Evolutionary conservation across 2,797 vertebrate species (phyloP), one percentile per base, ranked within the genome.

Genomic region (Enteromius argenteus): DNA sequence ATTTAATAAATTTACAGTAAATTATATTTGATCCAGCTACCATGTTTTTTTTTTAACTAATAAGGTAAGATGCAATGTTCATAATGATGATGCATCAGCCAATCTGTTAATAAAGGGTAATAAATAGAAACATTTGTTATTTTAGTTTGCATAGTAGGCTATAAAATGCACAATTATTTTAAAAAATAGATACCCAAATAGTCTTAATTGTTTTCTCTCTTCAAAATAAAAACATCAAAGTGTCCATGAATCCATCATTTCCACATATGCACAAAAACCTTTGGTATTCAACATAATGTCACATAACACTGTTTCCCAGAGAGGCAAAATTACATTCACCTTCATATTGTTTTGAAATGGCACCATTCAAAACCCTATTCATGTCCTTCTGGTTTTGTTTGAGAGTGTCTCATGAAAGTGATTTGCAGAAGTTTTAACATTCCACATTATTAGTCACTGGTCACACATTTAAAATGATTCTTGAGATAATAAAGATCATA

Each of bases 391-490:
- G 17, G 6, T 4, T 0, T 14, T 14, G 6, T 27, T 27, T 3
- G 6, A 46, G 44, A n/a, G 27, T 3, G 53, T 8, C 37, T 15
- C 11, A 62, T 53, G 15, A 44, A 62, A 44, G 15, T 37, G 78
- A 49, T 53, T 80, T 15, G 7, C 11, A 17, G 3, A 37, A 23
- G 5, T 46, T 46, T 35, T 46, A 66, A 4, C 4, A 37, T 53
- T 30, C 39, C 21, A 53, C 15, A 68, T 78, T 93, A 44, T 44
- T 85, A 93, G 0, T 96, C 92, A 2, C 93, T 90, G 0, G 93
- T 96, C 94, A 96, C 94, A 92, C 98, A 99, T 88, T 97, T 96
- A 51, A 98, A 95, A 79, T 94, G 94, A 92, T 97, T 96, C 90
- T 96, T 97, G 90, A 97, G 97, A 92, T 96, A 99, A 81, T 95